A percentile compares a stretch with the other conserved stretches of the same genome.
phyloP scores from a whole-genome alignment of 1,140 invertebrate species.

The Scaptomyza pallida region DNA sequence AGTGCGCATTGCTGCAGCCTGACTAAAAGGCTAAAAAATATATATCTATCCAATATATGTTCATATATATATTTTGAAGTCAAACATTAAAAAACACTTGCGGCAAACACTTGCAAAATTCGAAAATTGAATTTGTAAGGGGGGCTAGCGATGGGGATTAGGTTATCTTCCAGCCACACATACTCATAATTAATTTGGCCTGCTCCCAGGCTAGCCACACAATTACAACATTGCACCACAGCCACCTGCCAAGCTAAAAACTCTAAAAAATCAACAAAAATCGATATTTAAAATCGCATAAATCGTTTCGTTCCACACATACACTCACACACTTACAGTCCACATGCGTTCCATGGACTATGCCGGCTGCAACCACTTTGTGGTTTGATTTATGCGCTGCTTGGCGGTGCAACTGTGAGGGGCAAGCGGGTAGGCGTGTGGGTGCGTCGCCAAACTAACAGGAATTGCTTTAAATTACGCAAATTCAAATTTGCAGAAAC shows the following conservation, averaged over 20 bases:
- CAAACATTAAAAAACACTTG: constrained; percentile 82
- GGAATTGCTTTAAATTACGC: constrained; percentile 81
- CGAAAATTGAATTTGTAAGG: constrained; percentile 68
- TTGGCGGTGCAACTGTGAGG: constrained; percentile 14
- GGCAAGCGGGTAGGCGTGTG: constrained; percentile 57
- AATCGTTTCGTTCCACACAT: constrained; percentile 54
- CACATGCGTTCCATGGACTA: constrained; percentile 46
- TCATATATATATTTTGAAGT: constrained; percentile 70
- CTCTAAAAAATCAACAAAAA: constrained; percentile 76
- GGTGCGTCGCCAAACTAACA: constrained; percentile 71
- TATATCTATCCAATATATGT: constrained; percentile 34
- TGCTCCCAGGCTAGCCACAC: constrained; percentile 32
- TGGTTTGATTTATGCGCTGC: constrained; percentile 74
- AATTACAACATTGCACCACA: constrained; percentile 5
- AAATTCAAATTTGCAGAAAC: constrained; percentile 51
- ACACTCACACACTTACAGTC: constrained; percentile 25
- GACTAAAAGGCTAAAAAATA: constrained; percentile 77
- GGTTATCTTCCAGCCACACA: constrained; percentile 28
- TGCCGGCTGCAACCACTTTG: constrained; percentile 62
- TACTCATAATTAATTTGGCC: constrained; percentile 80
- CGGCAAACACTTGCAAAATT: constrained; percentile 45
- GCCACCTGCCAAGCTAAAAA: constrained; percentile 49
- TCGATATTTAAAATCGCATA: constrained; percentile 83
- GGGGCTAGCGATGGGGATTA: neutral
- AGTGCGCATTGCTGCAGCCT: constrained; percentile 48